Base-by-base conservation (phyloP, 2,113 vertebrate genomes). In the Cepphus grylle region DNA sequence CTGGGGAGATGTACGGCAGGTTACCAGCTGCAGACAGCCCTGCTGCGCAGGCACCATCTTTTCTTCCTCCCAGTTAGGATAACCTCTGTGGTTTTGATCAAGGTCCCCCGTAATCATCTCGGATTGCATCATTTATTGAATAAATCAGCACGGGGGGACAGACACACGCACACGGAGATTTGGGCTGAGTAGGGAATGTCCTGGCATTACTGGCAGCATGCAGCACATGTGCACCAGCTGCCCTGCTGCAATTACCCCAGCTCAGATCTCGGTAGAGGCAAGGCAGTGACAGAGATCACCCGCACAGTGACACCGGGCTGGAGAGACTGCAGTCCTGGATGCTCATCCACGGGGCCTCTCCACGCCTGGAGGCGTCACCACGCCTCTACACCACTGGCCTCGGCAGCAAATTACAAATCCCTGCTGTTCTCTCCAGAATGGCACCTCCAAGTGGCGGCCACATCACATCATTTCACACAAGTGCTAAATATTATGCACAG, bases 181-280 rank as follows among this genome's bases (percentile, higher is more conserved):
- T 36, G 4, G 4, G 63, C 53, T 12, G 42, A 15, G 43, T 8
- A 45, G 32, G 23, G 38, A 16, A 38, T 9, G 61, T 18, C 5
- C 29, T 36, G 50, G 14, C 13, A 17, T 45, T 2, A 11, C 45
- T 29, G 62, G 36, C 8, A 11, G 4, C 1, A 8, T 3, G 32
- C 16, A 30, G 50, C 21, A 23, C 26, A 0, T 2, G 20, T 5
- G 6, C 2, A 4, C 23, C 2, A 22, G 32, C 65, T 47, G 40
- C 23, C 55, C 42, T 63, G 74, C 53, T 59, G 76, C 38, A 16
- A 21, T 10, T 5, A 22, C 58, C 25, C 29, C 6, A 9, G 49
- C n/a, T 81, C 53, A 52, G 32, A 43, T 27, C 79, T 11, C 2
- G 0, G 56, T 0, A 52, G n/a, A 55, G 62, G 29, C 21, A 8